Base-by-base conservation (phyloP, 1,140 invertebrate genomes). In the Drosophila ambigua region DNA sequence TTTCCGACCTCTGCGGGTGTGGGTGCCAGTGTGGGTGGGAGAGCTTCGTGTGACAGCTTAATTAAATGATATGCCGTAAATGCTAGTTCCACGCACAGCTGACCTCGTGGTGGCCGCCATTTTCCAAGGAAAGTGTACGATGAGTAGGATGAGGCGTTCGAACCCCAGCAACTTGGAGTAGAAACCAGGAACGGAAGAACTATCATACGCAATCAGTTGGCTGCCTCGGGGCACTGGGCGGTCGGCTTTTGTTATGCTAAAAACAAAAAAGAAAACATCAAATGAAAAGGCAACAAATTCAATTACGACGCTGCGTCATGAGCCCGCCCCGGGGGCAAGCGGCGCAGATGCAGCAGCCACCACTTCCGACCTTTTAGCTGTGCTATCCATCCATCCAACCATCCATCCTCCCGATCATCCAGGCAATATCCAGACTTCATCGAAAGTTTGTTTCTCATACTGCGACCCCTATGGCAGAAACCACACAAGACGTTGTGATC, bases 211-310 rank as follows among this genome's bases (percentile, higher is more conserved):
- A 76, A 46, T 63, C 80, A 50, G n/a, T 63, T 48, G 24, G 39
- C 24, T 16, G 66, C 67, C 82, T 65, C 26, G 50, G 35, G 83
- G 61, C 64, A 55, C 43, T 44, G 23, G 72, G 48, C 76, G 57
- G 62, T 62, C 49, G 49, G 76, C 79, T 79, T 39, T 87, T 88
- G 82, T 87, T 76, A 68, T 88, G 78, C 49, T 83, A 74, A 77
- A 61, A 61, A 62, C 57, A 54, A 72, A 74, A 78, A 62, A 79
- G 55, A 77, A 64, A 85, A 85, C 80, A 84, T 73, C 65, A 75
- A 72, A 75, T 78, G 61, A 24, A 78, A 87, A 85, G 82, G 83
- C 75, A 82, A 82, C 82, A 87, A 85, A 85, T 85, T 85, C 82
- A 85, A 85, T 85, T 85, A 85, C 15, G 65, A 54, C 53, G 63